phyloP scores from a whole-genome alignment of 64 coral and sea anemone species.

The Trachythela sp. region DNA sequence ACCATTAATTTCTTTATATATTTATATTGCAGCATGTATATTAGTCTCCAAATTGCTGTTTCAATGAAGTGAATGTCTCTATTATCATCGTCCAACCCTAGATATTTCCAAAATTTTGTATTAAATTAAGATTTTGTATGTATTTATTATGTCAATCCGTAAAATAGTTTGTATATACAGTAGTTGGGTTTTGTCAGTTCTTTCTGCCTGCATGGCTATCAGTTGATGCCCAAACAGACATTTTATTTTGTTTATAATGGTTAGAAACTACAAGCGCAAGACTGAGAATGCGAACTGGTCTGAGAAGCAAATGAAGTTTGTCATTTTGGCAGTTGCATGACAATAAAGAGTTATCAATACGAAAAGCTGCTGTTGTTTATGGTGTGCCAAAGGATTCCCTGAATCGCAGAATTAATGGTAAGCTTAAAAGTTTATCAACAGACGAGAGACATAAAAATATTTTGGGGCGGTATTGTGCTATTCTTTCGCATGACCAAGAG shows the following conservation, averaged over 20 bases:
- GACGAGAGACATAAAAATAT: not conserved
- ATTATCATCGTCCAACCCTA: not conserved
- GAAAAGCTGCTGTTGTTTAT: slow-evolving; percentile 9
- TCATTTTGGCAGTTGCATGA: slow-evolving; percentile 10
- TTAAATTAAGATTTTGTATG: not conserved
- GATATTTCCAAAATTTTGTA: not conserved
- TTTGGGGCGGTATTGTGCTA: not conserved
- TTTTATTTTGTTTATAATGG: too few species aligned
- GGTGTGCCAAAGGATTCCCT: not conserved
- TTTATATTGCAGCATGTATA: not conserved
- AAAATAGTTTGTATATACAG: not conserved
- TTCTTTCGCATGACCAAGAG: too few species aligned
- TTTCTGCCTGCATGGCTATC: not conserved
- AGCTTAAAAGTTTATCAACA: not conserved
- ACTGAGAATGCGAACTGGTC: not conserved
- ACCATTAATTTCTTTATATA: not conserved
- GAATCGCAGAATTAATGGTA: not conserved
- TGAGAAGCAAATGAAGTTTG: slow-evolving; percentile 16
- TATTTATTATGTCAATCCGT: not conserved
- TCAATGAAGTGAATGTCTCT: not conserved
- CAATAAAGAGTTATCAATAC: not conserved
- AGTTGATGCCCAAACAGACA: too few species aligned
- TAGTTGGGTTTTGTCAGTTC: not conserved
- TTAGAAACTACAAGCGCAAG: too few species aligned
- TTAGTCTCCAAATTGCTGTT: not conserved